Conservation (phyloP, 2,113 vertebrate species). For the Serilophus lunatus region DNA sequence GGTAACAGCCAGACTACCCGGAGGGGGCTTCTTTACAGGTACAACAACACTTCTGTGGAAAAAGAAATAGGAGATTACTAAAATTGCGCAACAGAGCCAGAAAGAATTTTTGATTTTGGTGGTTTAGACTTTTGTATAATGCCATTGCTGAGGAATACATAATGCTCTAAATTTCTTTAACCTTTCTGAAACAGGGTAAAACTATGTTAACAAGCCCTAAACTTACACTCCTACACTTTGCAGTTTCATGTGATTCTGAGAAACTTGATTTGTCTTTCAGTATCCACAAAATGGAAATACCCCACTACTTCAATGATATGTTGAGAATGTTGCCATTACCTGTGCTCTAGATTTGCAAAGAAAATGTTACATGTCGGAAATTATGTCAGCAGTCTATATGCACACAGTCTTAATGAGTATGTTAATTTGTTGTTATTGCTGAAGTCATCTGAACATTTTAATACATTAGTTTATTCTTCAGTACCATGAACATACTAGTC, state of each 20-base stretch:
- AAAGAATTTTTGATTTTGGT: not conserved
- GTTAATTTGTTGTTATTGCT: not conserved
- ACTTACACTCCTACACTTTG: not conserved
- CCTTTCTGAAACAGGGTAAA: not conserved
- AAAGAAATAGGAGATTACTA: not conserved
- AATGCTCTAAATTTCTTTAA: not conserved
- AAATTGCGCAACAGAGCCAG: not conserved
- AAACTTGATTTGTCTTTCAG: not conserved
- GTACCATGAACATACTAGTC: not conserved
- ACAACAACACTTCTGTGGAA: constrained; percentile 89
- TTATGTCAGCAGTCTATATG: not conserved
- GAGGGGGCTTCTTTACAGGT: constrained; percentile 89
- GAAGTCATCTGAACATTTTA: not conserved
- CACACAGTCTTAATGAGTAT: not conserved
- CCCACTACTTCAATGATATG: not conserved
- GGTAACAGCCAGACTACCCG: constrained; percentile 84
- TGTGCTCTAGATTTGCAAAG: not conserved
- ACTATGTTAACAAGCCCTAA: not conserved
- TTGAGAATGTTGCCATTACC: not conserved
- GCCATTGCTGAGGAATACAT: accelerated
- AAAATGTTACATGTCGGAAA: not conserved
- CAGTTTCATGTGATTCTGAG: not conserved
- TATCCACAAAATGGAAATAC: not conserved
- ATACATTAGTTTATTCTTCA: not conserved
- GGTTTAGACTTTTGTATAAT: not conserved